Evolutionary conservation across 2,113 vertebrate genomes (phyloP).

Genomic region (Ophthalmolycus amberensis): DNA sequence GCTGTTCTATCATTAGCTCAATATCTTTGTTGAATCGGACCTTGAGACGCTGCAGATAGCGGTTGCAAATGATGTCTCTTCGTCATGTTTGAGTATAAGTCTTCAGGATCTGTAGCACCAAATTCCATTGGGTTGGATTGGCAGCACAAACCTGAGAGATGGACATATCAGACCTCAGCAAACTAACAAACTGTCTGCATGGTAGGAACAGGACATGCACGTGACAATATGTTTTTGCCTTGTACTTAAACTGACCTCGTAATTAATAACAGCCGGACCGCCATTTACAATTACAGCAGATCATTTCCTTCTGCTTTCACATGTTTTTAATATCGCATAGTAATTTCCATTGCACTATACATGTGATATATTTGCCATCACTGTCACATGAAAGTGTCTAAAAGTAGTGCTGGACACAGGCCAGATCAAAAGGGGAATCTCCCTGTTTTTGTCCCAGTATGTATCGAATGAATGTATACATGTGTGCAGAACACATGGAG

Average conservation of each 20-base stretch:
- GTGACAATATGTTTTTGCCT: background rate
- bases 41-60: no score
- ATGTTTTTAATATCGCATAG: background rate
- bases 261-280: background rate
- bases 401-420: background rate
- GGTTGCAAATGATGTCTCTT: background rate
- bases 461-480: background rate
- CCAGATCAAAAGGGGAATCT: background rate
- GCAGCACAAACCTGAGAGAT: background rate
- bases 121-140: background rate
- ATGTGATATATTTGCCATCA: background rate
- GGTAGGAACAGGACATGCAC: background rate
- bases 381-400: slow-evolving; percentile 6
- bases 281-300: background rate
- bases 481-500: no score
- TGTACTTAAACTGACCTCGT: no score
- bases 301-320: background rate
- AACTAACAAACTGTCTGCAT: background rate
- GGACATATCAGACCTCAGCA: background rate
- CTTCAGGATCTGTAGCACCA: background rate
- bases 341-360: background rate
- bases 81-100: background rate
- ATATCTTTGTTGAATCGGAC: no score
- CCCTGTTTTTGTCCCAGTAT: background rate
- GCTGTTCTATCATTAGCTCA: no score